Evolutionary conservation across 1,140 invertebrate species (phyloP).

Genomic region (Tribolium castaneum): DNA sequence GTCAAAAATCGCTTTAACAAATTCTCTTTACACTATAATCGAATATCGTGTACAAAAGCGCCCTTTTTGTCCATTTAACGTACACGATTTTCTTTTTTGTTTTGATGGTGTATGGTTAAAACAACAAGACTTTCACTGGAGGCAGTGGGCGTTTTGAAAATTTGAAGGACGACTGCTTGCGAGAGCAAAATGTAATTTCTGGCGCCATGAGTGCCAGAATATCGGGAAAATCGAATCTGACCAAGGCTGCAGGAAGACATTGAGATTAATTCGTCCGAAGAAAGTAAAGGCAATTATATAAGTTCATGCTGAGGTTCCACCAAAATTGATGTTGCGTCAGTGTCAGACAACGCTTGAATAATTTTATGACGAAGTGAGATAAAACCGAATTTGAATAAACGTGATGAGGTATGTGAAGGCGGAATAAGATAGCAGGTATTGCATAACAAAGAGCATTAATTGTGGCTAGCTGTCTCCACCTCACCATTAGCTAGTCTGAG

Average conservation of each 20-base stretch:
- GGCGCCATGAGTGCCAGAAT: background rate
- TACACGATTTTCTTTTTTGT: background rate
- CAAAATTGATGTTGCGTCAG: conserved; percentile 5
- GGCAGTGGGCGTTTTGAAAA: background rate
- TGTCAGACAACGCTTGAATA: conserved; percentile 1
- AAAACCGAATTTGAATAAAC: background rate
- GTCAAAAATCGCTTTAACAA: background rate
- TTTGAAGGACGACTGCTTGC: background rate
- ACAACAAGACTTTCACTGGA: background rate
- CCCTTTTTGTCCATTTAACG: background rate
- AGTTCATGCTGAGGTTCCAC: background rate
- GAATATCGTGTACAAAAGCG: background rate
- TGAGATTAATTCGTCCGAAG: conserved; percentile 2
- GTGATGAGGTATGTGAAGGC: background rate
- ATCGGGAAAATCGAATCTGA: background rate
- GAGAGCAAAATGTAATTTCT: background rate
- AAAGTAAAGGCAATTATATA: conserved; percentile 17
- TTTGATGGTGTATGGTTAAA: background rate
- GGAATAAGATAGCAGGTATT: background rate
- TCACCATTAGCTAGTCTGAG: too few species aligned
- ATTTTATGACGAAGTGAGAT: background rate
- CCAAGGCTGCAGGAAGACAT: conserved; percentile 9
- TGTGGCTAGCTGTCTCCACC: background rate
- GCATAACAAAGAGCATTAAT: background rate
- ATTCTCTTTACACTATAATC: background rate